A percentile compares a stretch with the other conserved stretches of the same genome.
phyloP scores from a whole-genome alignment of 2,888 invertebrate genomes.

The Dexiosoma caninum region DNA sequence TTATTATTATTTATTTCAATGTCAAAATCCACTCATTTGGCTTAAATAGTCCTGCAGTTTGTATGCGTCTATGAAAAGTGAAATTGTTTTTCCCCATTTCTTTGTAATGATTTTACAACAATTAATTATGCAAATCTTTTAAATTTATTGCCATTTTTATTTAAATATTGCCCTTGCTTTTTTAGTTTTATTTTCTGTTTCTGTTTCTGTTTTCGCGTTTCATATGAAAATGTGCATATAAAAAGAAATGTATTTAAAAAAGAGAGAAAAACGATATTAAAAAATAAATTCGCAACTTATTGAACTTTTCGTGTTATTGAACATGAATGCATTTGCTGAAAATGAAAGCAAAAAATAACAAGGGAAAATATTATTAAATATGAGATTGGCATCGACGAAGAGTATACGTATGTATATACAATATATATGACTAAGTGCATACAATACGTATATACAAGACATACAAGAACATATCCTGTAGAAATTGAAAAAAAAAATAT shows the following conservation, averaged over 20 bases:
- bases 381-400: neutral
- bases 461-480: too few species aligned
- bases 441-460: too few species aligned
- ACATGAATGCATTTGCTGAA: slow-evolving; percentile 13
- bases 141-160: slow-evolving; percentile 41
- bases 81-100: slow-evolving; percentile 10
- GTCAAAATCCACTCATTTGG: neutral
- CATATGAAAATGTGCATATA: neutral
- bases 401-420: neutral
- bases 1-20: too few species aligned
- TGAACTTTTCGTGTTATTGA: slow-evolving; percentile 26
- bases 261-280: slow-evolving; percentile 28
- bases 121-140: slow-evolving; percentile 45
- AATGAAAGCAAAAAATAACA: slow-evolving; percentile 9
- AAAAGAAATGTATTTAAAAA: neutral
- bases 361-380: neutral
- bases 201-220: neutral
- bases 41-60: too few species aligned
- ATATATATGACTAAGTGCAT: too few species aligned
- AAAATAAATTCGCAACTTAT: slow-evolving; percentile 47
- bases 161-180: slow-evolving; percentile 22
- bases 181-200: too few species aligned
- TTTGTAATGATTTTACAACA: slow-evolving; percentile 32
- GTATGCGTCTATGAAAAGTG: neutral
- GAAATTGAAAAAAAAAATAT: too few species aligned